These are phyloP conservation scores for Scolopax mira DNA, from an alignment of 2,113 vertebrate species.

Conservation along the genomic window DNA sequence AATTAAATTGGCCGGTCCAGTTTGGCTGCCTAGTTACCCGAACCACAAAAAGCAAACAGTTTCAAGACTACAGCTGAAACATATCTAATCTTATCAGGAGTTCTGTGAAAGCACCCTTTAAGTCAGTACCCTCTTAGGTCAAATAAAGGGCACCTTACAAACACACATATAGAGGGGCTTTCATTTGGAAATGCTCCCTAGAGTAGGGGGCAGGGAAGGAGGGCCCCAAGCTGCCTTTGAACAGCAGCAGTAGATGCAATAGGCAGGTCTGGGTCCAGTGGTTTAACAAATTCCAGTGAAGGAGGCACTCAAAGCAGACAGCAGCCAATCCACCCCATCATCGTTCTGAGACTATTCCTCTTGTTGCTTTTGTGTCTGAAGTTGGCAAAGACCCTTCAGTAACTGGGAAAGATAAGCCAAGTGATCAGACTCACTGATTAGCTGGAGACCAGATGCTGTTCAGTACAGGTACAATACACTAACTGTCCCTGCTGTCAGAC, in stretches of 20 bases:
- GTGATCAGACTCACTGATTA: not conserved
- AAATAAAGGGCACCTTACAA: conserved; percentile 52
- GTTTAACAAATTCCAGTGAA: not conserved
- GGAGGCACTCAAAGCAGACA: conserved; percentile 38
- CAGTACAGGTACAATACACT: not conserved
- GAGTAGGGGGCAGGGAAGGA: not conserved
- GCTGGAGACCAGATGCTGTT: not conserved
- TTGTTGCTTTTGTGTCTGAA: not conserved
- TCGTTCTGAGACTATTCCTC: not conserved
- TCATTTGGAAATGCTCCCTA: conserved; percentile 21
- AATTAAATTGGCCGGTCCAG: conserved; percentile 28
- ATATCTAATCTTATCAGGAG: conserved; percentile 56
- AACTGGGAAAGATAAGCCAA: not conserved
- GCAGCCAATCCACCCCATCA: not conserved
- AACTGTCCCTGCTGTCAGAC: not conserved
- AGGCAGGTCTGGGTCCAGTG: not conserved
- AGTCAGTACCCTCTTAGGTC: conserved; percentile 26
- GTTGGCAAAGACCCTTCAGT: not conserved
- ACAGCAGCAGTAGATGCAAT: not conserved
- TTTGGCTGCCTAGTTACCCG: conserved; percentile 15
- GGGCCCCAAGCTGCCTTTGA: conserved; percentile 9
- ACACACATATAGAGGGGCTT: conserved; percentile 38
- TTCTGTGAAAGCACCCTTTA: conserved; percentile 57
- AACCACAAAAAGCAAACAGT: conserved; percentile 52
- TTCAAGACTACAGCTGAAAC: conserved; percentile 24